phyloP scores from a whole-genome alignment of 2,797 vertebrate genomes.

The Vultur gryphus region DNA sequence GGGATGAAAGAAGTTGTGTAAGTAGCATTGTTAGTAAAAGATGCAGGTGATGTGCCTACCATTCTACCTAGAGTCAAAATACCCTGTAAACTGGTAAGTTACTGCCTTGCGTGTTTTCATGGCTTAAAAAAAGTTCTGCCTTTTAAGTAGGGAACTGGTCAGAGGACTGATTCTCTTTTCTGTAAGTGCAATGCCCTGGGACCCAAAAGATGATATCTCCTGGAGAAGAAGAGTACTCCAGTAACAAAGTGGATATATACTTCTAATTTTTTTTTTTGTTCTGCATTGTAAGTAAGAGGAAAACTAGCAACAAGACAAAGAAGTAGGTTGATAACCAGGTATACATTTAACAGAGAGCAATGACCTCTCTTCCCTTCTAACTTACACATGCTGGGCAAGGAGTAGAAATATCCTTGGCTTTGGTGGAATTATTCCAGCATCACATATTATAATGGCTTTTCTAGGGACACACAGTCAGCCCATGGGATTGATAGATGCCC shows the following conservation, averaged over 20 bases:
- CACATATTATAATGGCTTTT: neutral
- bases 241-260: neutral
- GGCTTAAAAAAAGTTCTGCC: neutral
- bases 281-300: neutral
- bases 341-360: neutral
- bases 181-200: accelerated
- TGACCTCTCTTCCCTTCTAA: neutral
- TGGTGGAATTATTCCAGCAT: neutral
- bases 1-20: neutral
- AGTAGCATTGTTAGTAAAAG: neutral
- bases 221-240: neutral
- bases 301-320: neutral
- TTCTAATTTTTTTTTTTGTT: neutral
- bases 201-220: neutral
- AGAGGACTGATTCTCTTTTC: neutral
- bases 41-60: neutral
- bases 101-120: neutral
- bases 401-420: neutral
- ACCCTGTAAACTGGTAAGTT: neutral
- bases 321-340: neutral
- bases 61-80: neutral
- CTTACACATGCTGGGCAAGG: neutral
- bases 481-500: neutral
- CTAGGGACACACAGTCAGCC: neutral
- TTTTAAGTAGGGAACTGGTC: neutral